Percentiles rank a stretch among this genome's conserved stretches.
phyloP scores from a whole-genome alignment of 2,888 invertebrate species.

The Mythimna vitellina region DNA sequence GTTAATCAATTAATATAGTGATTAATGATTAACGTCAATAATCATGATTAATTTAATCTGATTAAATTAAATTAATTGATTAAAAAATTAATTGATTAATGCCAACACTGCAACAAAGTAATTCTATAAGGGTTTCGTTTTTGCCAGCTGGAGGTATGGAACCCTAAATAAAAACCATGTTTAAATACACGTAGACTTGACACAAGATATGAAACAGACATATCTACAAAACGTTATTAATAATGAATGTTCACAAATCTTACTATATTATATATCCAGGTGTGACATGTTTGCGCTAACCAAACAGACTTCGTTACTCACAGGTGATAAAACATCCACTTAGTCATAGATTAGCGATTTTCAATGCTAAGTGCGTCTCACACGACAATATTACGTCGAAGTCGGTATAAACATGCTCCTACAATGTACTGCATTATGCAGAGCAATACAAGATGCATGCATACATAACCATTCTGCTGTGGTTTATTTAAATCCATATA shows the following conservation, averaged over 20 bases:
- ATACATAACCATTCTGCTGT: constrained; percentile 4
- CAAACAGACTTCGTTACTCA: constrained; percentile 65
- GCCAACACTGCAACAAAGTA: no score
- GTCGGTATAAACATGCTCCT: constrained; percentile 2
- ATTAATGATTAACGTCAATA: no score
- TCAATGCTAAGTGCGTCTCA: constrained; percentile 70
- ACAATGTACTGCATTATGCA: constrained; percentile 6
- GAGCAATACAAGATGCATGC: constrained; percentile 10
- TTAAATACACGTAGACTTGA: constrained; percentile 9
- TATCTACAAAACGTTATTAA: constrained; percentile 5
- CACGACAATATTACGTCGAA: constrained; percentile 40
- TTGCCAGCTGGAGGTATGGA: no score
- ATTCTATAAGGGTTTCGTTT: no score
- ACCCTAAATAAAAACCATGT: neutral
- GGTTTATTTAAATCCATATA: neutral
- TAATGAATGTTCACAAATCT: constrained; percentile 19
- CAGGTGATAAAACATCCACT: constrained; percentile 72
- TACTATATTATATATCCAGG: constrained; percentile 41
- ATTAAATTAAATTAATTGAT: no score
- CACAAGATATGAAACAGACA: constrained; percentile 36
- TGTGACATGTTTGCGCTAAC: constrained; percentile 62
- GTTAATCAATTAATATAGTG: no score
- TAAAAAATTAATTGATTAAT: no score
- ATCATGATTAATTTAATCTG: no score
- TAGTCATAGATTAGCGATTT: constrained; percentile 80